A percentile compares a stretch with the other conserved stretches of the same genome.
Conservation (phyloP, 2,113 vertebrate genomes). For the Cygnus buccinator region DNA sequence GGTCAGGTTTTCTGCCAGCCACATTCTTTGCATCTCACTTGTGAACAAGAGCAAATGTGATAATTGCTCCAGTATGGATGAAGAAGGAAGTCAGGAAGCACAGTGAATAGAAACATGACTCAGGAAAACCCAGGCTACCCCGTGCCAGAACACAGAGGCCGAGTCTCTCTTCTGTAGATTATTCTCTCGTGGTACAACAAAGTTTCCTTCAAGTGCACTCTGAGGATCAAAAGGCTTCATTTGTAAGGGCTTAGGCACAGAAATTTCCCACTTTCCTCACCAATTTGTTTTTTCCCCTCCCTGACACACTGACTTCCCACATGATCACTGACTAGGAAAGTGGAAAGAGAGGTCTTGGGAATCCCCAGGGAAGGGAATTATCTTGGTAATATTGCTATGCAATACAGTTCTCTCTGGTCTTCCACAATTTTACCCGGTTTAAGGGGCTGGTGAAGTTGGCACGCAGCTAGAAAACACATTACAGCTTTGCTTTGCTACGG, state of each 20-base stretch:
- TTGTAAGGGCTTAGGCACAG: background rate
- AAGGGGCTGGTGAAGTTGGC: background rate
- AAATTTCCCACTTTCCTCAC: background rate
- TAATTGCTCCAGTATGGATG: conserved; percentile 30
- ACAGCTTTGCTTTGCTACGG: background rate
- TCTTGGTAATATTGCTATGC: background rate
- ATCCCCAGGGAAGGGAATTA: background rate
- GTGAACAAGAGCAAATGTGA: conserved; percentile 33
- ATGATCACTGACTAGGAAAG: background rate
- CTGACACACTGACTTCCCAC: background rate
- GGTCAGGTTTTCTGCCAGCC: conserved; percentile 41
- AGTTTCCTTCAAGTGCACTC: background rate
- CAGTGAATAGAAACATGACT: background rate
- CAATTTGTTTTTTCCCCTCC: background rate
- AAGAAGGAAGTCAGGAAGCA: conserved; percentile 10
- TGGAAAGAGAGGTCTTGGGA: background rate
- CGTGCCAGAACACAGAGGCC: background rate
- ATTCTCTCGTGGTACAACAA: background rate
- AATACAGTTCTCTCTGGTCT: background rate
- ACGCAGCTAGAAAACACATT: background rate
- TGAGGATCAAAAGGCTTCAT: background rate
- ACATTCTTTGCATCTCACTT: conserved; percentile 52
- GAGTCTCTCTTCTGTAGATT: background rate
- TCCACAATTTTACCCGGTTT: background rate
- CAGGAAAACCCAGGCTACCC: background rate